Conservation (phyloP, 2,113 vertebrate genomes). For the Catharus fuscescens region DNA sequence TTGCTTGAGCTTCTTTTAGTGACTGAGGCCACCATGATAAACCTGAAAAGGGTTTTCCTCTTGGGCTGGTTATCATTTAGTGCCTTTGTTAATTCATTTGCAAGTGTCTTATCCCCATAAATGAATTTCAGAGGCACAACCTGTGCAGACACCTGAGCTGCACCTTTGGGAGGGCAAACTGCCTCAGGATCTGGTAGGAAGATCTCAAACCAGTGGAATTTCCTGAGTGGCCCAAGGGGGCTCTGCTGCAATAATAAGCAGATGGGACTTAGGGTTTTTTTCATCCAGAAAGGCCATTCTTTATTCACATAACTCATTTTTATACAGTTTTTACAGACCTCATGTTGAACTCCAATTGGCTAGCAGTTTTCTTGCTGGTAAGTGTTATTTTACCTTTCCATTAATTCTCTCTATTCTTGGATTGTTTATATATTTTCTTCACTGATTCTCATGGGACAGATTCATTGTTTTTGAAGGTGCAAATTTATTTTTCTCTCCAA, state of each 20-base stretch:
- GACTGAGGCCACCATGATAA: not conserved
- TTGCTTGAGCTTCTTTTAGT: not conserved
- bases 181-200: not conserved
- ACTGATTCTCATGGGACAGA: not conserved
- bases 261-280: not conserved
- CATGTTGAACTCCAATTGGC: no score
- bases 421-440: not conserved
- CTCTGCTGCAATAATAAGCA: not conserved
- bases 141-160: not conserved
- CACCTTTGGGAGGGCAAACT: not conserved
- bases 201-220: not conserved
- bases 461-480: not conserved
- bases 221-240: not conserved
- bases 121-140: not conserved
- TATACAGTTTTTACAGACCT: not conserved
- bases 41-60: not conserved
- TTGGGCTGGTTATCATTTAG: fast-evolving
- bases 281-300: not conserved
- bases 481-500: not conserved
- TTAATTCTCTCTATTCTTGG: not conserved
- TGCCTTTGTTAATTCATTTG: not conserved
- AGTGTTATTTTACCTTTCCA: not conserved
- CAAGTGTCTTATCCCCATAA: not conserved
- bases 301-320: not conserved
- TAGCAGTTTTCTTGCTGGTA: not conserved